phyloP scores from a whole-genome alignment of 2,797 vertebrate genomes.

The Thamnophis elegans region DNA sequence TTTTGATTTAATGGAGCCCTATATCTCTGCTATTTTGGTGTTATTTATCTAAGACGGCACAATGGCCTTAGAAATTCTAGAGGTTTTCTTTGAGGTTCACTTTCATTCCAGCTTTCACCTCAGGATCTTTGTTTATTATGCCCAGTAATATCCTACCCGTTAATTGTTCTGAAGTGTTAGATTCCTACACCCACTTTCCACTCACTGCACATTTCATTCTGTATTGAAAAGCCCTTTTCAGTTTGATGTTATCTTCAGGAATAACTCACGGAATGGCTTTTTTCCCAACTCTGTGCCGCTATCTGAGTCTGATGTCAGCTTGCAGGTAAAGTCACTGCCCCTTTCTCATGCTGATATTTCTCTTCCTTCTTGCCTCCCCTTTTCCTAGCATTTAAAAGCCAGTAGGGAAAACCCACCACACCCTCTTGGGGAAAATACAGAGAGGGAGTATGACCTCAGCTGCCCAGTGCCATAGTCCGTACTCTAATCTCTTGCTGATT shows the following conservation, averaged over 20 bases:
- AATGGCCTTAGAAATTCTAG: background rate
- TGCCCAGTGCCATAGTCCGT: background rate
- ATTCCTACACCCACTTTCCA: background rate
- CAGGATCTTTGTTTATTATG: background rate
- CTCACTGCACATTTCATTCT: background rate
- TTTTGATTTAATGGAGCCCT: background rate
- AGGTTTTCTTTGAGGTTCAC: background rate
- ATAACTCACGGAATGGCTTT: background rate
- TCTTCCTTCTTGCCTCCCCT: slow-evolving; percentile 32
- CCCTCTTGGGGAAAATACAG: background rate
- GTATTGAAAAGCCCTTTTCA: background rate
- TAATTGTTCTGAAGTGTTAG: background rate
- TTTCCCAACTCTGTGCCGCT: background rate
- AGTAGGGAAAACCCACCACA: background rate
- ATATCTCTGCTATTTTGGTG: background rate
- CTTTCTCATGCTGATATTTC: slow-evolving; percentile 40
- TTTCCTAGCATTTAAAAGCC: slow-evolving; percentile 31
- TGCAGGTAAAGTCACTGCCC: background rate
- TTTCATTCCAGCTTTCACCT: background rate
- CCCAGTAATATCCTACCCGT: background rate
- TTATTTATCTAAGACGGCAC: background rate
- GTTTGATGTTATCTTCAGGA: background rate
- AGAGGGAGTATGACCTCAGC: background rate
- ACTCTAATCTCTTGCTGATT: slow-evolving; percentile 1
- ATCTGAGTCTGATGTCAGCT: background rate